These are phyloP conservation scores for Podarcis cretensis DNA, from an alignment of 2,113 vertebrate species.

Conservation along the genomic window DNA sequence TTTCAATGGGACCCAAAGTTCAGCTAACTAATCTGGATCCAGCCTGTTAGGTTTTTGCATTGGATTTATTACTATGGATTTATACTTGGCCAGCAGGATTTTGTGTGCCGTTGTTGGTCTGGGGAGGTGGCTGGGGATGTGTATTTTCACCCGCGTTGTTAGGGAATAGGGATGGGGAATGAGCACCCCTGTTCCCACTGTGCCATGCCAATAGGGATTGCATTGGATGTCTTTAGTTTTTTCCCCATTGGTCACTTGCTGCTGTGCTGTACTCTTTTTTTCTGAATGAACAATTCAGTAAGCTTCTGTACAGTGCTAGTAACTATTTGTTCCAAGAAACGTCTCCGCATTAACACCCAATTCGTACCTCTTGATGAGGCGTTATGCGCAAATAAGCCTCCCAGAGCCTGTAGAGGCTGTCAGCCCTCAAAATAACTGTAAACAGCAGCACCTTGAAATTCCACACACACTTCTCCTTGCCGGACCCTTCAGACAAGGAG, in stretches of 20 bases:
- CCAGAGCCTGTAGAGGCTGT: not conserved
- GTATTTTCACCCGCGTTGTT: not conserved
- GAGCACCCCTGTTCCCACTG: not conserved
- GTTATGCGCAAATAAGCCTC: not conserved
- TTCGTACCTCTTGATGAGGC: not conserved
- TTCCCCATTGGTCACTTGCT: slow-evolving; percentile 17
- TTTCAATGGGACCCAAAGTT: not conserved
- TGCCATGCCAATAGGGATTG: not conserved
- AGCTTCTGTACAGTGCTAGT: slow-evolving; percentile 20
- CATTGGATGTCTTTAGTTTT: slow-evolving; percentile 18
- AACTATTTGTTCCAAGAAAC: not conserved
- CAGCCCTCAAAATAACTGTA: not conserved
- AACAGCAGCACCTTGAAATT: not conserved
- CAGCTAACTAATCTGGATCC: not conserved
- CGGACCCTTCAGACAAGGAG: not conserved
- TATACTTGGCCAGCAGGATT: too few relatives aligned
- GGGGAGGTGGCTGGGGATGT: not conserved
- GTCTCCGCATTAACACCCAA: not conserved
- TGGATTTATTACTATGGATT: too few relatives aligned
- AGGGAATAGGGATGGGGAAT: not conserved
- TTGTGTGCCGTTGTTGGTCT: not conserved
- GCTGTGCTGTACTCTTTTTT: slow-evolving; percentile 23
- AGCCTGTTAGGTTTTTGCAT: not conserved
- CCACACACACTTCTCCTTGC: not conserved
- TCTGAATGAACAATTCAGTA: slow-evolving; percentile 36